These are phyloP conservation scores for Myiozetetes cayanensis DNA, from an alignment of 2,113 vertebrate species.

Conservation along the genomic window DNA sequence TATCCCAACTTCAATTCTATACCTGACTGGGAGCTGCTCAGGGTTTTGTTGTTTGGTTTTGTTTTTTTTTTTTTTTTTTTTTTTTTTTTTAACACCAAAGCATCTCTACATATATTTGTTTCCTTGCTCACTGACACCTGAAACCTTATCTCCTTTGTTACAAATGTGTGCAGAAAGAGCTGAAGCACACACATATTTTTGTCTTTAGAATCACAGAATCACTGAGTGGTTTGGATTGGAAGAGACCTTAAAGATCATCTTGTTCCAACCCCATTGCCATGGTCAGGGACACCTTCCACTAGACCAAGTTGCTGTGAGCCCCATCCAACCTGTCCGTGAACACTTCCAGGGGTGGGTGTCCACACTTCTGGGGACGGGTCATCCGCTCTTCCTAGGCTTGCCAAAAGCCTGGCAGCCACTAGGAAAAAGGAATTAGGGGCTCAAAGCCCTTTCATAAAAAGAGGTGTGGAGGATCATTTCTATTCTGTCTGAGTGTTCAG, in stretches of 20 bases:
- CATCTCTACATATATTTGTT: not conserved
- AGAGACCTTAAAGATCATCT: not conserved
- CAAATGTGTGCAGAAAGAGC: not conserved
- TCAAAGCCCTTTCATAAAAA: not conserved
- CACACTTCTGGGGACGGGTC: not conserved
- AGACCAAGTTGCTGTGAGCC: not conserved
- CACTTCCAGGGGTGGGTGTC: not conserved
- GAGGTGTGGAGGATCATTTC: not conserved
- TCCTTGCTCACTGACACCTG: not conserved
- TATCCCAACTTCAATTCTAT: not conserved
- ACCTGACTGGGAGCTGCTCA: rapidly evolving
- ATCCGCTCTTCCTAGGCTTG: not conserved
- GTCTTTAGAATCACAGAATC: not conserved
- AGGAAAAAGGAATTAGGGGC: rapidly evolving
- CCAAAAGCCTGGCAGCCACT: not conserved
- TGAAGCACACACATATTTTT: not conserved
- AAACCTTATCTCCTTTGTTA: not conserved
- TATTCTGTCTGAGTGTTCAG: not conserved
- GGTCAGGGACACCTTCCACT: not conserved
- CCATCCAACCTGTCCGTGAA: not conserved
- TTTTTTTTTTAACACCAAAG: not conserved
- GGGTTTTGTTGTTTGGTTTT: too few relatives aligned
- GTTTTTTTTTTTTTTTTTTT: not conserved
- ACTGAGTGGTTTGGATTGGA: not conserved
- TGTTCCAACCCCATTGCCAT: not conserved